phyloP scores from a whole-genome alignment of 2,888 invertebrate genomes.

The Dascillus cervinus region DNA sequence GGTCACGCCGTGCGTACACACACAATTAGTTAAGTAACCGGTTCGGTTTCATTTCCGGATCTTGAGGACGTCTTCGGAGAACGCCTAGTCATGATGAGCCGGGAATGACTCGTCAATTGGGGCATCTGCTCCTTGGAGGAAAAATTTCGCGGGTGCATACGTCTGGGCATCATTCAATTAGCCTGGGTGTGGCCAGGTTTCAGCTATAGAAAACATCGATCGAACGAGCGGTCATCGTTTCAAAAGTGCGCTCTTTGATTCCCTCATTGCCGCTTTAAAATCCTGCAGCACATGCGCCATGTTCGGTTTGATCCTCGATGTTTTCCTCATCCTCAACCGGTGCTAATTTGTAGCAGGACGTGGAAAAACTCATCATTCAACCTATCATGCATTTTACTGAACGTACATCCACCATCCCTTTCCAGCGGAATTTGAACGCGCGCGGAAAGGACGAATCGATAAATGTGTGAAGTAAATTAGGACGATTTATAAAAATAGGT shows the following conservation, averaged over 20 bases:
- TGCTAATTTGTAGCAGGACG: slow-evolving; percentile 31
- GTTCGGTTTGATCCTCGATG: slow-evolving; percentile 12
- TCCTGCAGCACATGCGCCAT: slow-evolving; percentile 36
- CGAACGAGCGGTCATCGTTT: slow-evolving; percentile 46
- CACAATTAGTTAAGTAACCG: too few relatives aligned
- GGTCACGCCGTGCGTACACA: too few relatives aligned
- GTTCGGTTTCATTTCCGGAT: too few relatives aligned
- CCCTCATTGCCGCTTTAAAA: slow-evolving; percentile 42
- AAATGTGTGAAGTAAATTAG: too few relatives aligned
- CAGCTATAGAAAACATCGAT: slow-evolving; percentile 45
- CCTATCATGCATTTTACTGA: too few relatives aligned
- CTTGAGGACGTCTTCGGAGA: too few relatives aligned
- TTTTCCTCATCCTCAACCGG: slow-evolving; percentile 27
- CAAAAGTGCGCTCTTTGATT: slow-evolving; percentile 46
- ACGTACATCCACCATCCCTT: too few relatives aligned
- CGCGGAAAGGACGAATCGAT: too few relatives aligned
- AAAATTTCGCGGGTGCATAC: slow-evolving; percentile 18
- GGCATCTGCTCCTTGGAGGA: neutral
- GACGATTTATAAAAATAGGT: slow-evolving; percentile 30
- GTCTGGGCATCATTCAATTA: slow-evolving; percentile 44
- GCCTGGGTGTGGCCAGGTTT: slow-evolving; percentile 43
- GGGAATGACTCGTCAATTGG: too few relatives aligned
- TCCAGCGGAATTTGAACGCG: too few relatives aligned
- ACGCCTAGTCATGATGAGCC: too few relatives aligned
- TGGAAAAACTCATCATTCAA: slow-evolving; percentile 27